phyloP scores from a whole-genome alignment of 2,888 invertebrate species.

The Lapara coniferarum region DNA sequence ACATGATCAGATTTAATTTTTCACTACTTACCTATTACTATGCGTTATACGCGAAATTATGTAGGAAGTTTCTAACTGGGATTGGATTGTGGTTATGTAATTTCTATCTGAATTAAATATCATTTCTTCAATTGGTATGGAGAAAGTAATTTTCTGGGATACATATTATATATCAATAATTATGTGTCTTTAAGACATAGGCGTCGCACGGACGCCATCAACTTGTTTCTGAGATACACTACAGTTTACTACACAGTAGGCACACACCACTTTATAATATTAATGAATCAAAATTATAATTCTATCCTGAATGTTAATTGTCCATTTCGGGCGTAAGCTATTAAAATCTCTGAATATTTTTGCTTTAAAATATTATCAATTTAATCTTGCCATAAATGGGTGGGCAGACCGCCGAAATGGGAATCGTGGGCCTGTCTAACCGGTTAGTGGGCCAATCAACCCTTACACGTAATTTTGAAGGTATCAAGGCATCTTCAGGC shows the following conservation, averaged over 20 bases:
- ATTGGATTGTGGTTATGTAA: neutral
- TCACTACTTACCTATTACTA: neutral
- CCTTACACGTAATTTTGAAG: slow-evolving; percentile 18
- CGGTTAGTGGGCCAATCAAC: slow-evolving; percentile 1
- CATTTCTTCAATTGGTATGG: no score
- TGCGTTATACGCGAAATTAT: neutral
- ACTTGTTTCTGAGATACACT: no score
- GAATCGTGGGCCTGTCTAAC: slow-evolving; percentile 3
- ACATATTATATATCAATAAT: no score
- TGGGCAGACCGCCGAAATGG: neutral
- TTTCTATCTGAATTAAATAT: no score
- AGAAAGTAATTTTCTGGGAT: neutral
- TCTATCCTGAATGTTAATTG: no score
- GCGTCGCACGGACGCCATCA: no score
- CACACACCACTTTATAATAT: no score
- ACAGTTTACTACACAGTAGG: no score
- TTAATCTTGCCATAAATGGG: neutral
- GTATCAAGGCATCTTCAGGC: neutral
- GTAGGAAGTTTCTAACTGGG: neutral
- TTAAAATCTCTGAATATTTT: no score
- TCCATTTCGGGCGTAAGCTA: no score
- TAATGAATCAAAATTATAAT: no score
- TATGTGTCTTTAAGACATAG: neutral
- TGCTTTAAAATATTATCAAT: neutral
- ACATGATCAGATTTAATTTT: neutral